phyloP scores from a whole-genome alignment of 2,888 invertebrate species.

The Luperina testacea region DNA sequence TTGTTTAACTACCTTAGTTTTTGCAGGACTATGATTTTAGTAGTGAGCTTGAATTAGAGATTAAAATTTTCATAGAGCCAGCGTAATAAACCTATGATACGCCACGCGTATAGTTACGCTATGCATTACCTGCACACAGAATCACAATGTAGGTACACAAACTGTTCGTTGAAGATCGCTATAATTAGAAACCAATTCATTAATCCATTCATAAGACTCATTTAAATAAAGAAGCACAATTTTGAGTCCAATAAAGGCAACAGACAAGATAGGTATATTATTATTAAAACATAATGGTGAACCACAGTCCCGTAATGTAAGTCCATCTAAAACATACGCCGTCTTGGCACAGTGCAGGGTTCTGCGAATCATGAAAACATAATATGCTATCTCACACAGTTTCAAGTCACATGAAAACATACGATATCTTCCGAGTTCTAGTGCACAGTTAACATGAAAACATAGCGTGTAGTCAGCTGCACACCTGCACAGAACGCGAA shows the following conservation, averaged over 20 bases:
- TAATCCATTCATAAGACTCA: not conserved
- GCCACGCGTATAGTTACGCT: no score
- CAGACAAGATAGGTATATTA: not conserved
- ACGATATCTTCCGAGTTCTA: not conserved
- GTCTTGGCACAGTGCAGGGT: not conserved
- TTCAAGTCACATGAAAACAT: slow-evolving; percentile 3
- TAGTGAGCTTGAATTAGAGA: not conserved
- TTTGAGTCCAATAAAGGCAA: not conserved
- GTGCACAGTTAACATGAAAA: slow-evolving; percentile 16
- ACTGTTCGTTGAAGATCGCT: not conserved
- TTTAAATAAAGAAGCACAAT: not conserved
- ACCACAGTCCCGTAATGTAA: not conserved
- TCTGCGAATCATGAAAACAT: not conserved
- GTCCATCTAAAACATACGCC: not conserved
- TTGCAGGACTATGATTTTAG: not conserved
- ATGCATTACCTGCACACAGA: no score
- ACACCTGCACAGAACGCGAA: slow-evolving; percentile 60
- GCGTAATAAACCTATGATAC: not conserved
- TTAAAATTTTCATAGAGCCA: not conserved
- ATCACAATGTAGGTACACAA: not conserved
- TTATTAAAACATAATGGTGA: not conserved
- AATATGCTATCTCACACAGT: not conserved
- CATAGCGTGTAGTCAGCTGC: slow-evolving; percentile 30
- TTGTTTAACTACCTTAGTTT: not conserved
- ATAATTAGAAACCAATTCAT: not conserved